Base-by-base conservation (phyloP, 2,797 vertebrate species). In the Sebastes miniatus region DNA sequence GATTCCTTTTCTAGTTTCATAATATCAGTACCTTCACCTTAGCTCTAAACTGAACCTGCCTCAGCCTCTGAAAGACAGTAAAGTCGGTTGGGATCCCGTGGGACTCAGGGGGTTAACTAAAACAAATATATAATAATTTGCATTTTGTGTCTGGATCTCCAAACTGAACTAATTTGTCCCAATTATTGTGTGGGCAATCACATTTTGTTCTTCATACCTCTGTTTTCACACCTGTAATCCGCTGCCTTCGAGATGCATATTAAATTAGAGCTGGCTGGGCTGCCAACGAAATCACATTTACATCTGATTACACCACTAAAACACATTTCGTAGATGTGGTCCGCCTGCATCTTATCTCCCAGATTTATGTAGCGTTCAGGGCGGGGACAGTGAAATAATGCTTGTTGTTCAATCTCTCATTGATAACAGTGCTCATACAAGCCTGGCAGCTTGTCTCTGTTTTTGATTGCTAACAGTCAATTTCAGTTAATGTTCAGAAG, bases 251-350 rank as follows among this genome's bases (percentile, higher is more conserved):
- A 63, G 59, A 75, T 61, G 20, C 43, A 52, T 56, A 89, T 77
- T 73, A 47, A 31, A 73, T 78, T 6, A 43, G 59, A 81, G 68
- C 31, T 12, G 27, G 13, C 54, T 12, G 68, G 7, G 32, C 43
- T 47, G 69, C 61, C 47, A 52, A 57, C 69, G 32, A 64, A 87
- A 89, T 85, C 27, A 25, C 67, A 82, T 89, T 86, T 73, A 67
- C 69, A 77, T 77, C 67, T 77, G 64, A 86, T 84, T 80, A 84
- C 47, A 7, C 18, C 1, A 18, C 63, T 50, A 39, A 58, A 16
- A 79, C 32, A 52, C 13, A 62, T 73, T 25, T 77, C 31, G 12
- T 59, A 63, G 52, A 75, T 62, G 20, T 18, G 22, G 6, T 10
- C 47, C 34, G 32, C 14, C 62, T 22, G 31, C 52, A 63, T 79